Conservation (phyloP, 2,888 invertebrate species). For the Metellina segmentata region DNA sequence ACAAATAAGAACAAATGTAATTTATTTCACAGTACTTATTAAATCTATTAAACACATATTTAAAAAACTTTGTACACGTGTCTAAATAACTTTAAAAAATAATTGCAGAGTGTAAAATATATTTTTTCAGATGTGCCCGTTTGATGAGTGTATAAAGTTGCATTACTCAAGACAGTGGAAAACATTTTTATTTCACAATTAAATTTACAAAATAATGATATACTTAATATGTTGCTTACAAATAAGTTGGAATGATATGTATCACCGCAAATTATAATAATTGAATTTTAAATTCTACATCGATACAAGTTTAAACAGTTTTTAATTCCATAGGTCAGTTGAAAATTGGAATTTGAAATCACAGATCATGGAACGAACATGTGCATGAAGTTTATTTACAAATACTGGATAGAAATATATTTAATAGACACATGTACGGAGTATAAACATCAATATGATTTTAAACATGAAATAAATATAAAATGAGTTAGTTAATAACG, state of each 20-base stretch:
- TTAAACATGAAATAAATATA: background rate
- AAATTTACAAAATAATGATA: slow-evolving; percentile 6
- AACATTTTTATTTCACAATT: slow-evolving; percentile 28
- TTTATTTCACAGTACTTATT: too few species aligned
- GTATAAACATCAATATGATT: background rate
- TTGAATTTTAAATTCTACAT: background rate
- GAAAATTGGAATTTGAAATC: background rate
- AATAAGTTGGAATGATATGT: slow-evolving; percentile 34
- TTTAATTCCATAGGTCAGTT: background rate
- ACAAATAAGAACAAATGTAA: too few species aligned
- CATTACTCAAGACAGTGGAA: background rate
- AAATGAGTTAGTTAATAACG: background rate
- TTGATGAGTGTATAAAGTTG: too few species aligned
- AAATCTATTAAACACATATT: too few species aligned
- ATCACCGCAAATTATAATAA: slow-evolving; percentile 3
- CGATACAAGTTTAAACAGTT: background rate
- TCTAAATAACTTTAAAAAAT: too few species aligned
- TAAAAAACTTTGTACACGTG: too few species aligned
- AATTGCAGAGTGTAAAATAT: too few species aligned
- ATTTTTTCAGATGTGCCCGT: too few species aligned
- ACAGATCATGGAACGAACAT: background rate
- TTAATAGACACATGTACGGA: background rate
- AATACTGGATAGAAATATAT: background rate
- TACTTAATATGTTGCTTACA: slow-evolving; percentile 4
- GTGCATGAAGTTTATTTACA: background rate